Percentiles rank a stretch among this genome's conserved stretches.
Evolutionary conservation across 2,113 vertebrate species (phyloP).

Genomic region (Aegotheles bennettii): DNA sequence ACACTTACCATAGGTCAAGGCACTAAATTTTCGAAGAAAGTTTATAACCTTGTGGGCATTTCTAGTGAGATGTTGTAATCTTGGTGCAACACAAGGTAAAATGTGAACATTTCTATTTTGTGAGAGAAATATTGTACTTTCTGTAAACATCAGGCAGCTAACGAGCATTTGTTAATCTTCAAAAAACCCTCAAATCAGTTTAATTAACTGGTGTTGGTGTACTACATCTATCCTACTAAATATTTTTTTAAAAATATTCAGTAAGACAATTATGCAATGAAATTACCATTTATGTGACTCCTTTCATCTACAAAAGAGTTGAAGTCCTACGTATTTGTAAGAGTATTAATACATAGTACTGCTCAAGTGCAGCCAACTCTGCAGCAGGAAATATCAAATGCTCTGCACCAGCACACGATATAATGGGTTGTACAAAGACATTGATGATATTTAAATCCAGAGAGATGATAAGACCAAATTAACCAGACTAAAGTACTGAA

Average conservation of each 20-base stretch:
- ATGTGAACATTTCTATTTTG: background rate
- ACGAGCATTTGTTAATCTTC: background rate
- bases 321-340: background rate
- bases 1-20: background rate
- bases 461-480: background rate
- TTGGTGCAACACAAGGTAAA: background rate
- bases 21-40: background rate
- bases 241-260: background rate
- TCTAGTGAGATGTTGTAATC: background rate
- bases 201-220: background rate
- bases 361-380: background rate
- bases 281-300: constrained; percentile 11
- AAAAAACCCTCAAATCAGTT: background rate
- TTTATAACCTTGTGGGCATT: background rate
- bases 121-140: background rate
- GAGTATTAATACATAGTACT: background rate
- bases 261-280: background rate
- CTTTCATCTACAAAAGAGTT: background rate
- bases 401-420: background rate
- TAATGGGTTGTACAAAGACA: background rate
- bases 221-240: background rate
- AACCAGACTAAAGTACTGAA: background rate
- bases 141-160: background rate
- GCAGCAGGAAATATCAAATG: background rate
- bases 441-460: background rate